These are phyloP conservation scores for Phymatocera aterrima DNA, from an alignment of 2,888 invertebrate genomes.

Conservation along the genomic window DNA sequence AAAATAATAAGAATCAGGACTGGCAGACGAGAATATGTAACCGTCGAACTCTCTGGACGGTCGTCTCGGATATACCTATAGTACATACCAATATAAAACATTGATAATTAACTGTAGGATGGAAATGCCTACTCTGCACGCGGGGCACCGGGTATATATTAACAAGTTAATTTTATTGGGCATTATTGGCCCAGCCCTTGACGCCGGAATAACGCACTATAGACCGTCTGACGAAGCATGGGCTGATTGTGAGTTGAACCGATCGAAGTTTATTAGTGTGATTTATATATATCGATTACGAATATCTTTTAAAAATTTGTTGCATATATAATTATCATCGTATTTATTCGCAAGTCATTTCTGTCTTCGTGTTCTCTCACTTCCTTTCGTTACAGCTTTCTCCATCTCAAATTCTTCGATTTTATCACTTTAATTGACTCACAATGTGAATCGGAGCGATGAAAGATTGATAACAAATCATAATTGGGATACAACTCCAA, in stretches of 20 bases:
- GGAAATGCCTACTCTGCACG: conserved; percentile 1
- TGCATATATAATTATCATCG: too few relatives aligned
- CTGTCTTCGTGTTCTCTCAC: too few relatives aligned
- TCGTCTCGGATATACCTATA: background rate
- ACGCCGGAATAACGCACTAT: background rate
- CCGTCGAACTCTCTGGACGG: background rate
- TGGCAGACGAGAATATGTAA: background rate
- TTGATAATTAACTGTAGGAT: conserved; percentile 20
- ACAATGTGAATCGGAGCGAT: too few relatives aligned
- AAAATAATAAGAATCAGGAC: background rate
- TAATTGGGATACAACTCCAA: too few relatives aligned
- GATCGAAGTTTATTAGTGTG: conserved; percentile 6
- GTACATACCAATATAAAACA: background rate
- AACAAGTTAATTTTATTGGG: conserved; percentile 33
- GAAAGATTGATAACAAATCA: too few relatives aligned
- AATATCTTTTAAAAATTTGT: too few relatives aligned
- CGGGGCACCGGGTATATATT: background rate
- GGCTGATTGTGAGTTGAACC: background rate
- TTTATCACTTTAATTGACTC: too few relatives aligned
- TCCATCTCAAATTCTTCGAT: too few relatives aligned
- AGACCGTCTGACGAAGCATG: background rate
- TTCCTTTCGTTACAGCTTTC: too few relatives aligned
- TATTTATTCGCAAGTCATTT: too few relatives aligned
- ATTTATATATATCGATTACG: too few relatives aligned
- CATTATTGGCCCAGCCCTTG: conserved; percentile 20